Evolutionary conservation across 2,113 vertebrate species (phyloP).

Genomic region (Upupa epops): DNA sequence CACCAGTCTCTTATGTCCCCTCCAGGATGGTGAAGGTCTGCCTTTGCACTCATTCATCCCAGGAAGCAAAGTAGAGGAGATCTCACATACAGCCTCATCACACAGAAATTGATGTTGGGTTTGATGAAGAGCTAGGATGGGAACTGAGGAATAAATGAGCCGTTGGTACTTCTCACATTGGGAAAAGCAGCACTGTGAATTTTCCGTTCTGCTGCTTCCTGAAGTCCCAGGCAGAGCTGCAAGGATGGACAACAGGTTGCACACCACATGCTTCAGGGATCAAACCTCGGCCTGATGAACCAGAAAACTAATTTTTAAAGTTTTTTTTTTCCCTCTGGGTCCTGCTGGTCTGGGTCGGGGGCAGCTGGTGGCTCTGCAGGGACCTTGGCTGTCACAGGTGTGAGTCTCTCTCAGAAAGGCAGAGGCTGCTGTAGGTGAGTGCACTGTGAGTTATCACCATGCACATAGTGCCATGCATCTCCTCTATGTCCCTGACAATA

Average conservation of each 20-base stretch:
- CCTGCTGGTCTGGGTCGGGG: neutral
- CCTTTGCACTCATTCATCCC: rapidly evolving
- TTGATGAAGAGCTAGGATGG: neutral
- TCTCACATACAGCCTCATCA: neutral
- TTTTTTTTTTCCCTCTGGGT: rapidly evolving
- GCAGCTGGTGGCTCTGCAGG: rapidly evolving
- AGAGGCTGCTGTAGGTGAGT: neutral
- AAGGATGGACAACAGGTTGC: neutral
- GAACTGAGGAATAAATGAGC: neutral
- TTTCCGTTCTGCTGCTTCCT: neutral
- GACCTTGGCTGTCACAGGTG: neutral
- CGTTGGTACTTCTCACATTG: neutral
- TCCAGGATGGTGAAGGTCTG: neutral
- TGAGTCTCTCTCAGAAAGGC: neutral
- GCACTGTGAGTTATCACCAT: neutral
- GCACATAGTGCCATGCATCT: neutral
- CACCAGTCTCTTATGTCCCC: neutral
- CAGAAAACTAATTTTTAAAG: neutral
- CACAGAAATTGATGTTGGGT: rapidly evolving
- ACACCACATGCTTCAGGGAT: rapidly evolving
- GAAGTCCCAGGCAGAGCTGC: neutral
- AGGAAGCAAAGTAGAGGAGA: neutral
- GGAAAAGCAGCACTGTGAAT: neutral
- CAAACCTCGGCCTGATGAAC: too few species aligned
- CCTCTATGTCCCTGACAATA: neutral